Percentiles rank a stretch among this genome's conserved stretches.
These are phyloP conservation scores for Myotis brandtii DNA, from an alignment of 2,113 vertebrate genomes.

Conservation along the genomic window DNA sequence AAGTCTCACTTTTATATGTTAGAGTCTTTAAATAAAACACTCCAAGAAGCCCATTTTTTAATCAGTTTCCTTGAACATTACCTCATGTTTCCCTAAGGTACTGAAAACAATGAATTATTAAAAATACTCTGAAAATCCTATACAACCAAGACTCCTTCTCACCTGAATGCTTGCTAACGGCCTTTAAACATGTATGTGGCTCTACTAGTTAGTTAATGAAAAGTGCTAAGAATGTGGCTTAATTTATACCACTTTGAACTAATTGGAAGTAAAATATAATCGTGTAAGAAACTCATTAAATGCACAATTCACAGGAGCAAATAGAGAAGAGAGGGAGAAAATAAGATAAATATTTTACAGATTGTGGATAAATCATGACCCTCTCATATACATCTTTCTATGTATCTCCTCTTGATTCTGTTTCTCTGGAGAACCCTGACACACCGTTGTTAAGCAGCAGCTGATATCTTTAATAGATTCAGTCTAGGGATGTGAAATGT, in stretches of 20 bases:
- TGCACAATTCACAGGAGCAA: neutral
- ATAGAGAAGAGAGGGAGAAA: neutral
- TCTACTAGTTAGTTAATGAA: neutral
- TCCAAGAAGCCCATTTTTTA: neutral
- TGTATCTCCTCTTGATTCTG: neutral
- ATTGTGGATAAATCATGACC: neutral
- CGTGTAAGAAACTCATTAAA: neutral
- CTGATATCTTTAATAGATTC: neutral
- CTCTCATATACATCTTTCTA: neutral
- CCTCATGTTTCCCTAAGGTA: neutral
- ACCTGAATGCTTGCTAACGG: neutral
- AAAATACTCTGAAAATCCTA: neutral
- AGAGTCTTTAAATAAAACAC: neutral
- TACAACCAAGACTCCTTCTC: neutral
- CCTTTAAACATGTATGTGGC: neutral
- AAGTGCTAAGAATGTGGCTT: neutral
- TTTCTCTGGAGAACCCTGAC: neutral
- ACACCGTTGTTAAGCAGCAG: neutral
- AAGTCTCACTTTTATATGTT: neutral
- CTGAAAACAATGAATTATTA: neutral
- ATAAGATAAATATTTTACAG: neutral
- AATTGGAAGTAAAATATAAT: neutral
- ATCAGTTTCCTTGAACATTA: neutral
- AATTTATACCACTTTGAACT: neutral
- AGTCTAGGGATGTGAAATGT: neutral